Evolutionary conservation across 2,888 invertebrate species (phyloP).

Genomic region (Aphidoletes aphidimyza): DNA sequence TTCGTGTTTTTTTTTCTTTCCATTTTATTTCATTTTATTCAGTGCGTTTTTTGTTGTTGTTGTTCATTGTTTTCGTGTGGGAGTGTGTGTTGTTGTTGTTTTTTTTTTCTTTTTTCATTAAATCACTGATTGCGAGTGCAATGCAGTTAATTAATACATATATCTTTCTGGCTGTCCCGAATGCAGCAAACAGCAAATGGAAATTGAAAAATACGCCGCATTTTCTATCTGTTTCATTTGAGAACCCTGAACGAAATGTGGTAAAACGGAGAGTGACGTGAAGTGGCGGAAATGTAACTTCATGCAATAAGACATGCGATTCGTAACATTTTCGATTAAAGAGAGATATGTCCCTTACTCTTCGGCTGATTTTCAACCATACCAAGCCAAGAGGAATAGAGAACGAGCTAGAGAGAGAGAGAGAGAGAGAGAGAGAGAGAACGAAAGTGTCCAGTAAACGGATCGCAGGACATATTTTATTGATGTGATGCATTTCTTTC

Average conservation of each 20-base stretch:
- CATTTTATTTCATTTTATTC: too few species aligned
- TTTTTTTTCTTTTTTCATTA: neutral
- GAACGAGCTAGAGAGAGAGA: too few species aligned
- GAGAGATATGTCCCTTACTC: neutral
- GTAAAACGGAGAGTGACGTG: too few species aligned
- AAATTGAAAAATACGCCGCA: constrained; percentile 1
- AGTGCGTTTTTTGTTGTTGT: too few species aligned
- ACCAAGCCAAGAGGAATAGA: too few species aligned
- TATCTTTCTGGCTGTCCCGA: neutral
- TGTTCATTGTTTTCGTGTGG: too few species aligned
- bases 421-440: too few species aligned
- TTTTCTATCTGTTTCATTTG: too few species aligned
- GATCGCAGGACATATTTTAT: neutral
- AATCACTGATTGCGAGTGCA: constrained; percentile 15
- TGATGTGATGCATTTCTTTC: neutral
- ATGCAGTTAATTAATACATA: constrained; percentile 26
- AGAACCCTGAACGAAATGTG: too few species aligned
- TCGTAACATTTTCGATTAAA: neutral
- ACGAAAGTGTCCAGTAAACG: neutral
- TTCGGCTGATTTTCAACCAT: neutral
- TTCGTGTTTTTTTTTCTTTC: neutral
- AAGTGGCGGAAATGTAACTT: neutral
- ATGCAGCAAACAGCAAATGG: neutral
- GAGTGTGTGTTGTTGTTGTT: too few species aligned
- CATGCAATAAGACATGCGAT: neutral